phyloP scores from a whole-genome alignment of 2,888 invertebrate species.

The Synanthedon andrenaeformis region DNA sequence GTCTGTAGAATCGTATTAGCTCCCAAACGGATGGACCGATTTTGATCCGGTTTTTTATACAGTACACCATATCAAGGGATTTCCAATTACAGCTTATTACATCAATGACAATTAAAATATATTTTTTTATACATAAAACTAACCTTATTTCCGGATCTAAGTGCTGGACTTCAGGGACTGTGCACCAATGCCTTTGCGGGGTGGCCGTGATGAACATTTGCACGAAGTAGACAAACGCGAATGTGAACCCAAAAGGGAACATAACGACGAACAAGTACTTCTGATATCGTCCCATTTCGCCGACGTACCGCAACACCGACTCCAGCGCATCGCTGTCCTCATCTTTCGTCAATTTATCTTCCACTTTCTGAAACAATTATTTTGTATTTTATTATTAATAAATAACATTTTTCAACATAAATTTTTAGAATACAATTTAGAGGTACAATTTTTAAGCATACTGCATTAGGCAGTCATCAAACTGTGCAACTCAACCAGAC shows the following conservation, averaged over 20 bases:
- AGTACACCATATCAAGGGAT: background rate
- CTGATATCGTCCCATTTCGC: conserved; percentile 26
- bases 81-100: too few species aligned
- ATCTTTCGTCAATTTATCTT: conserved; percentile 1
- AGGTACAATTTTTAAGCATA: background rate
- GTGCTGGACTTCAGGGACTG: conserved; percentile 7
- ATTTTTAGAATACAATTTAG: too few species aligned
- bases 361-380: background rate
- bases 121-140: background rate
- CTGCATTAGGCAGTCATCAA: background rate
- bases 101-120: too few species aligned
- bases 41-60: too few species aligned
- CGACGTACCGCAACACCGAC: conserved; percentile 17
- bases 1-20: too few species aligned
- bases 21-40: too few species aligned
- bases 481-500: too few species aligned
- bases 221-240: conserved; percentile 18
- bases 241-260: conserved; percentile 26
- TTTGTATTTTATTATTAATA: background rate
- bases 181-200: conserved; percentile 11
- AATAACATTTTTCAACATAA: too few species aligned
- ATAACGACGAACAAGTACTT: conserved; percentile 23
- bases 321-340: conserved; percentile 16
- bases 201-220: conserved; percentile 12
- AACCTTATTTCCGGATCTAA: conserved; percentile 34